A percentile compares a stretch with the other conserved stretches of the same genome.
Evolutionary conservation across 2,113 vertebrate genomes (phyloP).

Genomic region (Megaceryle maxima): DNA sequence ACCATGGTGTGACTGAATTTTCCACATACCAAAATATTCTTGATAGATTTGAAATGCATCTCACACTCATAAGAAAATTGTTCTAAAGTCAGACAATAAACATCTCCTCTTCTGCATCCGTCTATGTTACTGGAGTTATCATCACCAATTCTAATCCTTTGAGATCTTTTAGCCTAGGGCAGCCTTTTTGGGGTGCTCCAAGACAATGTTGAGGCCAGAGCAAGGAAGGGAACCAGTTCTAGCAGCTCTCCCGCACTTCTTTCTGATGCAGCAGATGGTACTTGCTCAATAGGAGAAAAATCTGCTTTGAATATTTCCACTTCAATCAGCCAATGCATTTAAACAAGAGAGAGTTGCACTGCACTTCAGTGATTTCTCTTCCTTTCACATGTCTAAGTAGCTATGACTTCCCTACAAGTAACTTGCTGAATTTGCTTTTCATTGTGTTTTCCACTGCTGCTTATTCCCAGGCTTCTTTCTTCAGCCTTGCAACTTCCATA

Average conservation of each 20-base stretch:
- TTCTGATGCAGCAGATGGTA: not conserved
- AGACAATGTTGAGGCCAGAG: not conserved
- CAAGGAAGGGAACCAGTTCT: not conserved
- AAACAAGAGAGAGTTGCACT: not conserved
- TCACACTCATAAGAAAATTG: not conserved
- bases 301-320: not conserved
- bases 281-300: not conserved
- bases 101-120: no score
- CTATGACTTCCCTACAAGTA: not conserved
- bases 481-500: not conserved
- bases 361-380: not conserved
- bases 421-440: not conserved
- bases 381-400: not conserved
- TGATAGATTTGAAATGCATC: not conserved
- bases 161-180: not conserved
- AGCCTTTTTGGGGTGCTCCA: not conserved
- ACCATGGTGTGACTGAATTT: not conserved
- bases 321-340: not conserved
- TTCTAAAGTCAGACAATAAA: not conserved
- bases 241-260: not conserved
- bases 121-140: not conserved
- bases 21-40: not conserved
- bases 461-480: not conserved
- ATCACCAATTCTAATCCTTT: not conserved
- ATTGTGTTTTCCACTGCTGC: not conserved